Base-by-base conservation (phyloP, 2,113 vertebrate species). In the Trematocara stigmaticum region DNA sequence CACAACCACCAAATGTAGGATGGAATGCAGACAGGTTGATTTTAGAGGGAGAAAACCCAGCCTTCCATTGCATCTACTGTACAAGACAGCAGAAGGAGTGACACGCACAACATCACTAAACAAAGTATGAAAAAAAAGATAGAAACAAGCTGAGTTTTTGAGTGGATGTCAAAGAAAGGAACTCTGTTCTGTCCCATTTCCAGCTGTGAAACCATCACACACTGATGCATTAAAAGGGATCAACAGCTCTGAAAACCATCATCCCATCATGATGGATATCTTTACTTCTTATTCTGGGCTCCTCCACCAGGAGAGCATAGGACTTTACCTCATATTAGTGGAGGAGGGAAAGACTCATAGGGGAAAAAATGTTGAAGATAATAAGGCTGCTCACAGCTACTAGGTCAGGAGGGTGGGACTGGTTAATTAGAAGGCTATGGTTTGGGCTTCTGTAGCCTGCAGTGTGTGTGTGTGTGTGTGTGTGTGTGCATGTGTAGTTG, bases 351-450 rank as follows among this genome's bases (percentile, higher is more conserved):
- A 84, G 16, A 7, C 52, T 83, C 20, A 2, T 10, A 52, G 20
- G 56, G 64, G 5, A 78, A 53, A 84, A 85, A 61, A 88, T 88
- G 79, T 35, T 26, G 51, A 87, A 61, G 79, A 93, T 91, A 91
- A 89, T 84, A 88, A 84, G 79, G 56, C 78, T 51, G 89, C 91
- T 92, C 71, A 79, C 79, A 87, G 91, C 87, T 86, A 71, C 71
- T 26, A 16, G 90, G 91, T 94, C 90, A 89, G 80, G 38, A 83
- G 90, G 89, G 81, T 88, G 91, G 86, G 87, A 89, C 83, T 90
- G 86, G 86, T 92, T 93, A 92, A 95, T 95, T 92, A 93, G 92
- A 89, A 16, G 71, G 82, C 83, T 85, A n/a, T 84, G 88, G 82
- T 84, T 85, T 66, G 66, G 86, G 84, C 81, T 83, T 83, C 64